Evolutionary conservation across 2,113 vertebrate genomes (phyloP).

Genomic region (Hemibagrus wyckioides): DNA sequence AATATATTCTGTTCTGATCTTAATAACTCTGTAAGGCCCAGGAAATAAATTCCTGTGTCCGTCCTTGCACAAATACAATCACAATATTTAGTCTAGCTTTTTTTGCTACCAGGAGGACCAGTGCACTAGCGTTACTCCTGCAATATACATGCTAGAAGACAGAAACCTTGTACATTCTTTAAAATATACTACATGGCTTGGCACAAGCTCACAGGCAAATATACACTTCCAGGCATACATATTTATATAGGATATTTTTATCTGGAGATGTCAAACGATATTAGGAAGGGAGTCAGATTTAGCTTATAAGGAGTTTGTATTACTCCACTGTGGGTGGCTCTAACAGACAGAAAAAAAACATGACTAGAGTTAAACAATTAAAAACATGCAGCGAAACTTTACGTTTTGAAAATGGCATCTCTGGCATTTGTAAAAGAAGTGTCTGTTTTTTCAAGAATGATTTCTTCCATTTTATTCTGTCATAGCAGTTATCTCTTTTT

Average conservation of each 20-base stretch:
- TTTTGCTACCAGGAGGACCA: not conserved
- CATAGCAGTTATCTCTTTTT: not conserved
- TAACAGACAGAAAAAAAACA: not conserved
- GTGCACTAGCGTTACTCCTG: not conserved
- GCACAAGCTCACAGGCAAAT: not conserved
- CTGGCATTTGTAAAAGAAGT: not conserved
- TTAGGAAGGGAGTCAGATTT: not conserved
- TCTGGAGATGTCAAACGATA: not conserved
- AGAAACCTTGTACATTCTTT: not conserved
- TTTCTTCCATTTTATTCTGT: not conserved
- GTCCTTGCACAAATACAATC: not conserved
- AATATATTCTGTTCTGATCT: not conserved
- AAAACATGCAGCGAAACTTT: not conserved
- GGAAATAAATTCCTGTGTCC: not conserved
- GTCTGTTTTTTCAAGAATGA: not conserved
- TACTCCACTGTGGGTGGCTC: not conserved
- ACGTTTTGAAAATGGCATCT: not conserved
- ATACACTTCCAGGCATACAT: not conserved
- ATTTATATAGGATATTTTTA: slow-evolving; percentile 5
- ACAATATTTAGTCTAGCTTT: not conserved
- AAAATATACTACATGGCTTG: not conserved
- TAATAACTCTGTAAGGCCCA: not conserved
- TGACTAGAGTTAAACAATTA: not conserved
- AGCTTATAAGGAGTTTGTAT: not conserved
- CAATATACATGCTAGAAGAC: not conserved